phyloP scores from a whole-genome alignment of 2,888 invertebrate species.

The Chrysopilus asiliformis region DNA sequence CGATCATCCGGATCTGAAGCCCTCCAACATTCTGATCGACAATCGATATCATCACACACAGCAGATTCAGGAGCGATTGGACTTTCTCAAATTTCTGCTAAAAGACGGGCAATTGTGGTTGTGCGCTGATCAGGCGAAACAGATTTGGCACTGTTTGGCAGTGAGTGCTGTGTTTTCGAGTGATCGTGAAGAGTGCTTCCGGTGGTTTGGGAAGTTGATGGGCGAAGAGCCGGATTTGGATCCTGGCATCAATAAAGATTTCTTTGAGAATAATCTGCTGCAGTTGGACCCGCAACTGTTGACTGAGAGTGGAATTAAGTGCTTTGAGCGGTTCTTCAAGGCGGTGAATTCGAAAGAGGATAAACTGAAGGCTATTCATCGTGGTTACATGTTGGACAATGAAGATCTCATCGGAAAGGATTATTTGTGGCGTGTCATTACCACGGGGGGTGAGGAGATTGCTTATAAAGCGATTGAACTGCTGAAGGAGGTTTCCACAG shows the following conservation, averaged over 20 bases:
- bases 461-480: slow-evolving; percentile 84
- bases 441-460: slow-evolving; percentile 83
- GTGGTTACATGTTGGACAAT: slow-evolving; percentile 80
- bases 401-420: slow-evolving; percentile 91
- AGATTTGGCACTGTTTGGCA: slow-evolving; percentile 93
- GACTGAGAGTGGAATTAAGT: slow-evolving; percentile 92
- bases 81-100: slow-evolving; percentile 80
- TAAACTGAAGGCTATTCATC: slow-evolving; percentile 74
- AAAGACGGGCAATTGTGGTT: slow-evolving; percentile 96
- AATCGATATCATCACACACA: slow-evolving; percentile 81
- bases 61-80: slow-evolving; percentile 87
- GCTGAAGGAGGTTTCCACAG: slow-evolving; percentile 85
- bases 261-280: slow-evolving; percentile 89
- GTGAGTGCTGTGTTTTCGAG: slow-evolving; percentile 83
- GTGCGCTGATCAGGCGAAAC: slow-evolving; percentile 91
- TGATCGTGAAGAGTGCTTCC: slow-evolving; percentile 93
- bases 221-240: slow-evolving; percentile 94
- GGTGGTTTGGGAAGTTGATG: slow-evolving; percentile 96
- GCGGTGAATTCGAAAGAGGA: slow-evolving; percentile 92
- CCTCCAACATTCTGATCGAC: slow-evolving; percentile 66
- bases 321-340: slow-evolving; percentile 49
- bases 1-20: slow-evolving; percentile 56
- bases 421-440: slow-evolving; percentile 89
- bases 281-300: slow-evolving; percentile 81
- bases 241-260: slow-evolving; percentile 88